Evolutionary conservation across 2,888 invertebrate genomes (phyloP).

Genomic region (Saturnia pavonia): DNA sequence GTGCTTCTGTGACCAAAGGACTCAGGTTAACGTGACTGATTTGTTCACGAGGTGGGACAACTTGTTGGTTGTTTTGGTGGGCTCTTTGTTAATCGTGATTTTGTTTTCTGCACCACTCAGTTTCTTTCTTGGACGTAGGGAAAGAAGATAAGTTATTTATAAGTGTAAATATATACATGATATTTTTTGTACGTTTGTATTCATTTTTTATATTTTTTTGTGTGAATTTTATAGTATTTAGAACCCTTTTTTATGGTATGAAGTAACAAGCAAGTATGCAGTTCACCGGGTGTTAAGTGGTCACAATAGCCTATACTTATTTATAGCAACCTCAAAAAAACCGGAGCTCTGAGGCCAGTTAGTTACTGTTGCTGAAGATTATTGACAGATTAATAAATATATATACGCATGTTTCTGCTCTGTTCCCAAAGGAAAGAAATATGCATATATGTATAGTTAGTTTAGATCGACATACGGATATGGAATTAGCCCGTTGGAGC

Average conservation of each 20-base stretch:
- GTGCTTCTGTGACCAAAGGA: conserved; percentile 20
- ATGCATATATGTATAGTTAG: too few species aligned
- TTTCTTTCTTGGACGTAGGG: conserved; percentile 34
- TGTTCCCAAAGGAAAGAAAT: too few species aligned
- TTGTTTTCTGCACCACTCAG: conserved; percentile 44
- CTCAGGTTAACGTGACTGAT: neutral
- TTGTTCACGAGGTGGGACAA: conserved; percentile 39
- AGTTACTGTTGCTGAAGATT: too few species aligned
- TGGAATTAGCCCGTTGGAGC: too few species aligned
- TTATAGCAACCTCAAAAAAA: neutral
- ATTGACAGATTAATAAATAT: too few species aligned
- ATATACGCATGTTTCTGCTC: too few species aligned
- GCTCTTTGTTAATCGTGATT: conserved; percentile 42
- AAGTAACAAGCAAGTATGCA: neutral
- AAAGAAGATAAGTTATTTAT: conserved; percentile 29
- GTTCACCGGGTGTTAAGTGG: too few species aligned
- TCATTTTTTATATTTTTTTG: conserved; percentile 12
- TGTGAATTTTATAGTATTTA: neutral
- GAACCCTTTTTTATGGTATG: neutral
- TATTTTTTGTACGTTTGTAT: conserved; percentile 30
- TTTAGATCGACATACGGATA: too few species aligned
- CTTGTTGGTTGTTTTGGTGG: conserved; percentile 42
- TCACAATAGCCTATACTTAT: neutral
- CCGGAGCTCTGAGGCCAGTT: too few species aligned
- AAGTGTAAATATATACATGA: conserved; percentile 42